A percentile compares a stretch with the other conserved stretches of the same genome.
These are phyloP conservation scores for Nothoprocta pentlandii DNA, from an alignment of 2,113 vertebrate species.

Conservation along the genomic window DNA sequence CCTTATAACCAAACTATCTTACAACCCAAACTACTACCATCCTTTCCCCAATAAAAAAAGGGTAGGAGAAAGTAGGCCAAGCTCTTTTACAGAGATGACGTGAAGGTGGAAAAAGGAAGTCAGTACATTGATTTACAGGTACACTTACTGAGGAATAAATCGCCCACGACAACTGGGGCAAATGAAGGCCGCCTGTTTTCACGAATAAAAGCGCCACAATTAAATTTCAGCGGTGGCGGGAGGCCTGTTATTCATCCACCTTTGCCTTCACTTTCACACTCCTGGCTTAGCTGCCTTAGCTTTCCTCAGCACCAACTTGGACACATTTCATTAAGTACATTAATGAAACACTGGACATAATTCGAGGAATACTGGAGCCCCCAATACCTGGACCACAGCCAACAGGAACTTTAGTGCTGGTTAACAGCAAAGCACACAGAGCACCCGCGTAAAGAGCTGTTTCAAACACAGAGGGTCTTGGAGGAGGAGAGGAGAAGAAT, in stretches of 20 bases:
- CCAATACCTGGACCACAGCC: neutral
- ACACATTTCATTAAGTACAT: neutral
- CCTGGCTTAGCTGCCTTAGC: neutral
- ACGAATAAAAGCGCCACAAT: neutral
- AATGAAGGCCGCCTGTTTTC: neutral
- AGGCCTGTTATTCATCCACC: no score
- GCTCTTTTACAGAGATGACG: neutral
- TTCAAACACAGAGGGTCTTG: neutral
- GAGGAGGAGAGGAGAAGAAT: neutral
- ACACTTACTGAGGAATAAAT: neutral
- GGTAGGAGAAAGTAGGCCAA: neutral
- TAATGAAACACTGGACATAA: neutral
- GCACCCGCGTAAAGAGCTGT: neutral
- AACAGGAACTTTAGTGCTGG: neutral
- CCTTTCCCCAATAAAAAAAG: neutral
- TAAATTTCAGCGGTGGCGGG: neutral
- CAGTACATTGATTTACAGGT: neutral
- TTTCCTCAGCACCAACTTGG: neutral
- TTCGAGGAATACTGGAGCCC: neutral
- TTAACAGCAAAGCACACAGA: neutral
- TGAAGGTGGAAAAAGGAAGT: neutral
- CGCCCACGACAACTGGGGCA: neutral
- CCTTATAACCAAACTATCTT: neutral
- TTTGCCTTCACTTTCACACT: neutral
- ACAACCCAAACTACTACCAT: neutral